phyloP scores from a whole-genome alignment of 2,888 invertebrate genomes.

The Shargacucullia verbasci region DNA sequence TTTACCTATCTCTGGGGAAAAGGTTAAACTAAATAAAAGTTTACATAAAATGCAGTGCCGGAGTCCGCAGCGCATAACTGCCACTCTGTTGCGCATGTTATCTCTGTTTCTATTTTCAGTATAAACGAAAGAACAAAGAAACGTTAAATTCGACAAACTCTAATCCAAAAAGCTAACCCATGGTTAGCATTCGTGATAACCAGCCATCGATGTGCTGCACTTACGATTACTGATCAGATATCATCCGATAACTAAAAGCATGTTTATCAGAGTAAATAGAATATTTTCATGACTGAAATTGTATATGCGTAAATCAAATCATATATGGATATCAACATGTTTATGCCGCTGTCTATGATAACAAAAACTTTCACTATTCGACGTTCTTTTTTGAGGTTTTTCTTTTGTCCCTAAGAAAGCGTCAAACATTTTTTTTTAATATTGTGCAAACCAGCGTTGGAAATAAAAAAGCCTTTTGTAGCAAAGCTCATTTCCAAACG shows the following conservation, averaged over 20 bases:
- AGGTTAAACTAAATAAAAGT: conserved; percentile 16
- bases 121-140: conserved; percentile 34
- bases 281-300: conserved; percentile 34
- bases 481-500: conserved; percentile 9
- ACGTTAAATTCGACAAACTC: conserved; percentile 24
- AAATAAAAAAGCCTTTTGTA: conserved; percentile 4
- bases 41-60: conserved; percentile 32
- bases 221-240: conserved; percentile 46
- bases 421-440: no score
- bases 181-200: conserved; percentile 38
- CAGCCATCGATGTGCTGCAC: conserved; percentile 37
- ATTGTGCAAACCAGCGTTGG: not conserved
- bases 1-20: conserved; percentile 11
- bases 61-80: conserved; percentile 20
- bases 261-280: conserved; percentile 49
- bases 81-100: conserved; percentile 19
- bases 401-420: conserved; percentile 5
- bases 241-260: conserved; percentile 60
- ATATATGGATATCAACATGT: conserved; percentile 32
- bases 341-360: conserved; percentile 36
- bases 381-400: no score
- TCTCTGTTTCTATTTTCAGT: conserved; percentile 17
- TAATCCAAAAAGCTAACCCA: conserved; percentile 29
- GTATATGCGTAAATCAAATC: conserved; percentile 50
- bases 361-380: no score